A percentile compares a stretch with the other conserved stretches of the same genome.
Evolutionary conservation across 2,113 vertebrate species (phyloP).

Genomic region (Eublepharis macularius): DNA sequence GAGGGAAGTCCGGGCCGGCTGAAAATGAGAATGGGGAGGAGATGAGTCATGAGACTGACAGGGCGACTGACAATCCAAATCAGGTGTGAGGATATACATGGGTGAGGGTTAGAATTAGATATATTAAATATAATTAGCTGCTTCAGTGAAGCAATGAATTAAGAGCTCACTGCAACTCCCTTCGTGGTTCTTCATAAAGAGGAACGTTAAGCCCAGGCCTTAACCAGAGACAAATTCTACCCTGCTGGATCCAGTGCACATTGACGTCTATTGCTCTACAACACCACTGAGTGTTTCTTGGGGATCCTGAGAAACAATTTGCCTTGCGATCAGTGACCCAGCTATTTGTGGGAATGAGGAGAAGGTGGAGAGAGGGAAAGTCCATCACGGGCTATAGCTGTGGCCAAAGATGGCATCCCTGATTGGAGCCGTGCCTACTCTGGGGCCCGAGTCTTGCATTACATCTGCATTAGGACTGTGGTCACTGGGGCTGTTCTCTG

Average conservation of each 20-base stretch:
- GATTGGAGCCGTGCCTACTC: no score
- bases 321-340: background rate
- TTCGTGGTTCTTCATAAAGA: background rate
- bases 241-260: background rate
- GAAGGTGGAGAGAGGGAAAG: background rate
- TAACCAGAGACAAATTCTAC: background rate
- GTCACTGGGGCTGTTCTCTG: background rate
- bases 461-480: background rate
- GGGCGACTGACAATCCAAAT: background rate
- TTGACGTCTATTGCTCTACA: background rate
- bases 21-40: background rate
- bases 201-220: background rate
- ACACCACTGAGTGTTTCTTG: background rate
- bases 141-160: slow-evolving; percentile 10
- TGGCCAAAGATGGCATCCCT: no score
- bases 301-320: background rate
- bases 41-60: background rate
- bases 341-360: background rate
- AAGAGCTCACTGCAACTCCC: background rate
- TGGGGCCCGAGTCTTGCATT: no score
- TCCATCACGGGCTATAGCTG: background rate
- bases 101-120: background rate
- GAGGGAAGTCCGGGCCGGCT: background rate
- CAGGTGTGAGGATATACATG: background rate
- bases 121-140: slow-evolving; percentile 17